These are phyloP conservation scores for Aleadryas rufinucha DNA, from an alignment of 2,113 vertebrate species.

Conservation along the genomic window DNA sequence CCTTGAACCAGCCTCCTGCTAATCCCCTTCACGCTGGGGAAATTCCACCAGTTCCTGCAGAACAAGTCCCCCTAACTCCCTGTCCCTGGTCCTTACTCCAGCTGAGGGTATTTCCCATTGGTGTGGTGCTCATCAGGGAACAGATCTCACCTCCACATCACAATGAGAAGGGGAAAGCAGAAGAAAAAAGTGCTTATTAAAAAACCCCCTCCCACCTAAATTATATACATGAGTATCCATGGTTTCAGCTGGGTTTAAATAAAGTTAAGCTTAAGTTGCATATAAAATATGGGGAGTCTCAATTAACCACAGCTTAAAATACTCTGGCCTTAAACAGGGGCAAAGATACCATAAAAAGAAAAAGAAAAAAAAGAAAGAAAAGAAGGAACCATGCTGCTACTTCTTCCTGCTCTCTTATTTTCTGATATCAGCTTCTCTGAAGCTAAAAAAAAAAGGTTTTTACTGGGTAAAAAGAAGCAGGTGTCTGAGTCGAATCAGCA, in stretches of 20 bases:
- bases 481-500: background rate
- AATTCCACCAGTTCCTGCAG: background rate
- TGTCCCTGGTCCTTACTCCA: background rate
- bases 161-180: background rate
- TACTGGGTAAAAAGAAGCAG: background rate
- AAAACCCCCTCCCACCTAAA: background rate
- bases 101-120: background rate
- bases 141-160: background rate
- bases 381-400: background rate
- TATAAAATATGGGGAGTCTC: background rate
- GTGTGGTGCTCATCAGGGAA: background rate
- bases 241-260: background rate
- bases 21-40: background rate
- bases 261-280: background rate
- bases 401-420: background rate
- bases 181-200: background rate
- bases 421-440: background rate
- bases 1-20: background rate
- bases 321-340: background rate
- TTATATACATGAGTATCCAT: background rate
- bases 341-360: background rate
- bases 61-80: rapidly evolving
- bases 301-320: background rate
- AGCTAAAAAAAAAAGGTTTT: background rate
- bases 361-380: too few species aligned